Percentiles rank a stretch among this genome's conserved stretches.
phyloP scores from a whole-genome alignment of 1,140 invertebrate species.

The Leptinotarsa texana region DNA sequence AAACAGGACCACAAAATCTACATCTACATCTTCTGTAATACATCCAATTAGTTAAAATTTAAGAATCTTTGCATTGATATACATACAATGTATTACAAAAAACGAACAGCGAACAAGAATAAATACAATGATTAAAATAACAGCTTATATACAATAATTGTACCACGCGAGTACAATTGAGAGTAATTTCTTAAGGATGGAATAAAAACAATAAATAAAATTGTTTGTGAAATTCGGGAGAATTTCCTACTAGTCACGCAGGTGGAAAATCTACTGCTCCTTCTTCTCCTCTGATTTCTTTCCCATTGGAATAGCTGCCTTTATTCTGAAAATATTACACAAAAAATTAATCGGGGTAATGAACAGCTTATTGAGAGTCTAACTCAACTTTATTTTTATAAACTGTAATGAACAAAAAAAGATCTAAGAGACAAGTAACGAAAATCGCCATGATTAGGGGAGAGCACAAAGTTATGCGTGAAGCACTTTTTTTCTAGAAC shows the following conservation, averaged over 20 bases:
- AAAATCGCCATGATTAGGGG: no score
- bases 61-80: constrained; percentile 40
- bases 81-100: constrained; percentile 35
- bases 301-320: constrained; percentile 86
- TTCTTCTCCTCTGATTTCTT: constrained; percentile 84
- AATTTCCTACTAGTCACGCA: constrained; percentile 24
- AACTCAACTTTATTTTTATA: no score
- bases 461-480: no score
- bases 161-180: constrained; percentile 26
- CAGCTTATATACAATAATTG: constrained; percentile 43
- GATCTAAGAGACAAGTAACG: no score
- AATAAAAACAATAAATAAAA: constrained; percentile 36
- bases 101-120: constrained; percentile 33
- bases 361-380: no score
- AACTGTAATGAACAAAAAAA: no score
- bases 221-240: neutral
- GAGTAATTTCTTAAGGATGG: constrained; percentile 32
- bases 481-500: no score
- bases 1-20: constrained; percentile 37
- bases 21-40: constrained; percentile 34
- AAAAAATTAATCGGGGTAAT: neutral
- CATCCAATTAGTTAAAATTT: constrained; percentile 22
- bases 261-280: constrained; percentile 72
- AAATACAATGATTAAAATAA: constrained; percentile 37
- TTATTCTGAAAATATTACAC: constrained; percentile 70